phyloP scores from a whole-genome alignment of 2,888 invertebrate genomes.

The Chloroclysta siterata region DNA sequence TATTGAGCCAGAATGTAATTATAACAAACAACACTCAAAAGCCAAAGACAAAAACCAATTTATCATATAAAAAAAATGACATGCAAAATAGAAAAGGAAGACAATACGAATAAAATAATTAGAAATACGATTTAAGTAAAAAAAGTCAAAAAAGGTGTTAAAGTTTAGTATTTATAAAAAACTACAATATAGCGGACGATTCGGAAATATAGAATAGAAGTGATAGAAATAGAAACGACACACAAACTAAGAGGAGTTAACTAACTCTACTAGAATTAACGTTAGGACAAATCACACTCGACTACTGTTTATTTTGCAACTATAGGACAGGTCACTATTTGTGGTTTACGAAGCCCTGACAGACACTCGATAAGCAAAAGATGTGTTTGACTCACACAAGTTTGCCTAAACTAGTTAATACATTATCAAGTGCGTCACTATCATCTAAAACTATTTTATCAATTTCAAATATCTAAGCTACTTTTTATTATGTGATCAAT shows the following conservation, averaged over 20 bases:
- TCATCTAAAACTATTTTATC: constrained; percentile 64
- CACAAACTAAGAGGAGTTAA: constrained; percentile 65
- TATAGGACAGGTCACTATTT: constrained; percentile 82
- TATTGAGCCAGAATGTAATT: constrained; percentile 81
- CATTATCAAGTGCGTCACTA: constrained; percentile 70
- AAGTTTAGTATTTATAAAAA: constrained; percentile 36
- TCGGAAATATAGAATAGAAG: constrained; percentile 54
- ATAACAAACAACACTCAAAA: constrained; percentile 52
- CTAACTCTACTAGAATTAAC: constrained; percentile 67
- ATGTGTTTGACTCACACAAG: constrained; percentile 63
- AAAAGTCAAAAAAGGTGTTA: constrained; percentile 47
- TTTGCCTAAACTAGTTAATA: constrained; percentile 60
- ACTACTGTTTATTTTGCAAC: constrained; percentile 80
- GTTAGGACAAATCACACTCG: constrained; percentile 62
- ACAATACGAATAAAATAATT: constrained; percentile 25
- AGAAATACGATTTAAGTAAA: constrained; percentile 32
- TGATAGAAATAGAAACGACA: constrained; percentile 62
- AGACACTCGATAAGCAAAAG: constrained; percentile 65
- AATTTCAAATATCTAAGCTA: constrained; percentile 58
- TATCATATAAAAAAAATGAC: constrained; percentile 30
- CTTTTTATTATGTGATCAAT: constrained; percentile 52
- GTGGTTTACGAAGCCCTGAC: constrained; percentile 79
- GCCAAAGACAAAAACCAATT: constrained; percentile 43
- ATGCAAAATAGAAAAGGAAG: constrained; percentile 51
- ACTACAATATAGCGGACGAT: constrained; percentile 50